Conservation (phyloP, 2,797 vertebrate species). For the Echiichthys vipera region DNA sequence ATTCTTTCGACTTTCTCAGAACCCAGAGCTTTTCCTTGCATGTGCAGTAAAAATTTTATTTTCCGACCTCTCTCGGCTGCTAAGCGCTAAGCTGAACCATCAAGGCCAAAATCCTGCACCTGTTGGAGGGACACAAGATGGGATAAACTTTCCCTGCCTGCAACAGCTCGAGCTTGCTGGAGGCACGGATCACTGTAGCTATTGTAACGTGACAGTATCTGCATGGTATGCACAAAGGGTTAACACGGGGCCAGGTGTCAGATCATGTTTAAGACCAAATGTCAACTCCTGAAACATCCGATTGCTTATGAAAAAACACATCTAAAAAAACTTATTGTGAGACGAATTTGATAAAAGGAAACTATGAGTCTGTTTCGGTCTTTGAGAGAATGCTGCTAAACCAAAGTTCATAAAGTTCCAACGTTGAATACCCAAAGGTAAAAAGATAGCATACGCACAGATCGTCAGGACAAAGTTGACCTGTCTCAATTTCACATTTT, state of each 20-base stretch:
- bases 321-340: not conserved
- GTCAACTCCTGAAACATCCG: slow-evolving; percentile 43
- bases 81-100: slow-evolving; percentile 46
- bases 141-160: slow-evolving; percentile 62
- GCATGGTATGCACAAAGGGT: slow-evolving; percentile 64
- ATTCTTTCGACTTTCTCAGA: slow-evolving; percentile 14
- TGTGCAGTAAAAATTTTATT: slow-evolving; percentile 39
- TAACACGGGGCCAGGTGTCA: slow-evolving; percentile 57
- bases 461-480: not conserved
- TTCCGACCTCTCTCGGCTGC: slow-evolving; percentile 33
- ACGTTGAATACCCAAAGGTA: not conserved
- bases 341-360: not conserved
- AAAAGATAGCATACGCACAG: not conserved
- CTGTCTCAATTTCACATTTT: not conserved
- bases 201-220: slow-evolving; percentile 77
- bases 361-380: too few relatives aligned
- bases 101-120: slow-evolving; percentile 76
- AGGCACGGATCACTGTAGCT: slow-evolving; percentile 63
- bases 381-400: too few relatives aligned
- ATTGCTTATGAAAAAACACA: not conserved
- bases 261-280: slow-evolving; percentile 62
- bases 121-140: slow-evolving; percentile 72
- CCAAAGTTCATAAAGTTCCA: not conserved
- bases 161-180: slow-evolving; percentile 37
- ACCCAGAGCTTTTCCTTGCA: slow-evolving; percentile 27